Conservation (phyloP, 2,113 vertebrate genomes). For the Egretta garzetta region DNA sequence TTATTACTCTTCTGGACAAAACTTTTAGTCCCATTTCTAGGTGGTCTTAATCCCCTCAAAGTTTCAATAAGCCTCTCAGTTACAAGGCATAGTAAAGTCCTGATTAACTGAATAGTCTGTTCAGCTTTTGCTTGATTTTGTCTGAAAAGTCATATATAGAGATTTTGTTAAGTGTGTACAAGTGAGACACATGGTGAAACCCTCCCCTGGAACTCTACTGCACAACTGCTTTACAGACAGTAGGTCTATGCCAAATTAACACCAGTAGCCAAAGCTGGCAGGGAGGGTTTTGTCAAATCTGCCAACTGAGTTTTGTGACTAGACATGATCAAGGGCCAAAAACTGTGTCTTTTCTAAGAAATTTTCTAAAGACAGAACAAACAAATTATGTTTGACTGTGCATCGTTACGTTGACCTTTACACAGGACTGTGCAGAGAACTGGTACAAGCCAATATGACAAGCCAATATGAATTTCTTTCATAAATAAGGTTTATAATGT, state of each 20-base stretch:
- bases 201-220: not conserved
- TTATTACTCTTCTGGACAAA: not conserved
- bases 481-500: not conserved
- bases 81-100: not conserved
- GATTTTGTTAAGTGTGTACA: not conserved
- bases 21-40: not conserved
- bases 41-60: not conserved
- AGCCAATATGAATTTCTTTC: not conserved
- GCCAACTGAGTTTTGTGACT: not conserved
- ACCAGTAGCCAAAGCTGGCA: not conserved
- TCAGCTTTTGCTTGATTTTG: not conserved
- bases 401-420: not conserved
- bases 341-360: not conserved
- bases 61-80: not conserved
- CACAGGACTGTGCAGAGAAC: not conserved
- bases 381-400: not conserved
- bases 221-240: not conserved
- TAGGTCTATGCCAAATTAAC: not conserved
- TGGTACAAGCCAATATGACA: not conserved
- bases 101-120: not conserved
- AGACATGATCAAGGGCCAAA: not conserved
- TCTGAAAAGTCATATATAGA: not conserved
- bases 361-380: not conserved
- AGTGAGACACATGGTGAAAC: not conserved
- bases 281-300: not conserved